Conservation (phyloP, 1,140 invertebrate genomes). For the Sinonovacula constricta region DNA sequence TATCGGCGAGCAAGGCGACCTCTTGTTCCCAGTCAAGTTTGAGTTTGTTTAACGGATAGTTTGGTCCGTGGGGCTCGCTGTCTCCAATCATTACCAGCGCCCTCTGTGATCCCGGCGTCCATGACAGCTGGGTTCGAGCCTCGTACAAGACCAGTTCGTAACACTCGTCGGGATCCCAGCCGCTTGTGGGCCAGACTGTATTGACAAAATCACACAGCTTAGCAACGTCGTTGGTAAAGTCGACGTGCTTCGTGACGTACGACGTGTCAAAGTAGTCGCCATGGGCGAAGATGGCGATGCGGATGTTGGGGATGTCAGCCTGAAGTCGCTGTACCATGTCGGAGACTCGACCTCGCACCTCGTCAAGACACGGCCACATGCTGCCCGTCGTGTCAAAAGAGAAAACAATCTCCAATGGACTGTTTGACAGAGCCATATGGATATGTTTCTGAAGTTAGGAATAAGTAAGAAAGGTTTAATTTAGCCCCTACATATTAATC, state of each 20-base stretch:
- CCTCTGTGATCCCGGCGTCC: slow-evolving; percentile 3
- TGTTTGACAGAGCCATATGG: neutral
- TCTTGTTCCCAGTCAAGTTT: slow-evolving; percentile 13
- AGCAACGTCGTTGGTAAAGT: slow-evolving; percentile 45
- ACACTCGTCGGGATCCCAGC: slow-evolving; percentile 29
- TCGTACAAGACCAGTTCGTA: slow-evolving; percentile 53
- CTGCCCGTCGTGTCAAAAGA: slow-evolving; percentile 63
- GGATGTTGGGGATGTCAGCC: slow-evolving; percentile 54
- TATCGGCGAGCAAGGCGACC: neutral
- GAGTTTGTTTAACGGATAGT: slow-evolving; percentile 4
- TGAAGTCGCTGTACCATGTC: slow-evolving; percentile 51
- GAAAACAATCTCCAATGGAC: slow-evolving; percentile 55
- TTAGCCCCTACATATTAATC: too few relatives aligned
- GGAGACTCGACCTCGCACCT: slow-evolving; percentile 33
- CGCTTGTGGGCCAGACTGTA: slow-evolving; percentile 14
- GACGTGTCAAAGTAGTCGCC: slow-evolving; percentile 52
- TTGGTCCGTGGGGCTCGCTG: slow-evolving; percentile 1
- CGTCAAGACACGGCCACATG: slow-evolving; percentile 34
- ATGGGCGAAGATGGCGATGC: slow-evolving; percentile 54
- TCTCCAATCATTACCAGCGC: slow-evolving; percentile 19
- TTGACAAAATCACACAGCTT: slow-evolving; percentile 48
- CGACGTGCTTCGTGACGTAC: slow-evolving; percentile 55
- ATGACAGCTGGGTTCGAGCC: neutral
- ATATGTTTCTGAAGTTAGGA: too few relatives aligned
- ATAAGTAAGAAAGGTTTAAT: too few relatives aligned